These are phyloP conservation scores for Erythrolamprus reginae DNA, from an alignment of 2,113 vertebrate species.

Conservation along the genomic window DNA sequence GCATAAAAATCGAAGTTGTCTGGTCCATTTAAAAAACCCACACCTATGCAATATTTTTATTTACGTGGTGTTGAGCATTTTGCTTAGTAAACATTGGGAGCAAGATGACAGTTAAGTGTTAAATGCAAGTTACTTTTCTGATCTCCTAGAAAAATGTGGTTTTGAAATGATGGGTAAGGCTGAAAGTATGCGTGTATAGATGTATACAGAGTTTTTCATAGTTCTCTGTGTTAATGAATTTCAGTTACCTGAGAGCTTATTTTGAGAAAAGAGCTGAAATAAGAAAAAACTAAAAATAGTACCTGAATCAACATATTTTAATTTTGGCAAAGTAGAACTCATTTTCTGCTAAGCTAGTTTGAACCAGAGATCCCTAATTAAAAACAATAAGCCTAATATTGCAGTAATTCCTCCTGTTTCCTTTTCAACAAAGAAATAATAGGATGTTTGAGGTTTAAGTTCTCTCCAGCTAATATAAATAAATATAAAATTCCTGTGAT, in stretches of 20 bases:
- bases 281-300: conserved; percentile 23
- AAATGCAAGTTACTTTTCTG: neutral
- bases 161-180: neutral
- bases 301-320: conserved; percentile 44
- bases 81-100: neutral
- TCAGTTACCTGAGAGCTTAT: conserved; percentile 44
- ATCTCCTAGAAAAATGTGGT: neutral
- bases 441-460: conserved; percentile 25
- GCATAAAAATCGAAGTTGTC: neutral
- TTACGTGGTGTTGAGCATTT: neutral
- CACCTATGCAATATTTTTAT: neutral
- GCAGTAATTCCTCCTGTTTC: neutral
- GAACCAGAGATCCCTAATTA: conserved; percentile 44
- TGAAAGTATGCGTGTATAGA: neutral
- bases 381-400: conserved; percentile 1
- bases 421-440: conserved; percentile 8
- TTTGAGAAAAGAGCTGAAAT: conserved; percentile 28
- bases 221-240: conserved; percentile 24
- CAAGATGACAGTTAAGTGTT: neutral
- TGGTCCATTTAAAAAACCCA: neutral
- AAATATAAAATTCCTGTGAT: conserved; percentile 24
- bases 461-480: conserved; percentile 35
- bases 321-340: conserved; percentile 7
- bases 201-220: neutral
- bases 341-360: conserved; percentile 45